Conservation (phyloP, 2,113 vertebrate species). For the Percina caprodes region DNA sequence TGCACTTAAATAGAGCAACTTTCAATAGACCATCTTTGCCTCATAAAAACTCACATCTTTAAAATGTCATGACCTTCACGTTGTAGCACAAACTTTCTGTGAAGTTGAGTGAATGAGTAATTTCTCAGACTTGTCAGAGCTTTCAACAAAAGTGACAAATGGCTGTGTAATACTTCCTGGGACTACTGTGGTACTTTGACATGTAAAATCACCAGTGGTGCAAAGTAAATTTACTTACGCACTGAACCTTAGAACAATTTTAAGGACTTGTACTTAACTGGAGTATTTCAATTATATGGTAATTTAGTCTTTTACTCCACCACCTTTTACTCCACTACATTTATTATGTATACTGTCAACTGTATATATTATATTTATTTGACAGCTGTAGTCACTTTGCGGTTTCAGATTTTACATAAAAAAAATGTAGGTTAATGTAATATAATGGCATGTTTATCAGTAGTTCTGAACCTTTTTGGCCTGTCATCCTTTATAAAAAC, state of each 20-base stretch:
- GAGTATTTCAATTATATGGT: not conserved
- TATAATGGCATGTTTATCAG: too few species aligned
- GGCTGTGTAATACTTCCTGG: not conserved
- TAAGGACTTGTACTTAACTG: not conserved
- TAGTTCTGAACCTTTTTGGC: too few species aligned
- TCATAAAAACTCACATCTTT: not conserved
- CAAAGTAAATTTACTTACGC: not conserved
- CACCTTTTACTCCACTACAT: not conserved
- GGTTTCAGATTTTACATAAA: not conserved
- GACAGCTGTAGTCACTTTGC: not conserved
- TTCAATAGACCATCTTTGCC: not conserved
- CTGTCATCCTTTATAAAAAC: too few species aligned
- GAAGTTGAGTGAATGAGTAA: not conserved
- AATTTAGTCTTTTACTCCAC: not conserved
- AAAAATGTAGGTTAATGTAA: too few species aligned
- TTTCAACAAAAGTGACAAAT: not conserved
- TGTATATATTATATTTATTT: not conserved
- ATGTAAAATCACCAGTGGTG: not conserved
- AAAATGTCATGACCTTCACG: not conserved
- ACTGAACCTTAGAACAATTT: not conserved
- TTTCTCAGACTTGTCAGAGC: not conserved
- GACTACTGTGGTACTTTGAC: not conserved
- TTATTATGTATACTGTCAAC: not conserved
- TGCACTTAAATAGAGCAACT: not conserved
- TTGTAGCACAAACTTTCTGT: not conserved